Conservation (phyloP, 2,888 invertebrate species). For the Sicus ferrugineus region DNA sequence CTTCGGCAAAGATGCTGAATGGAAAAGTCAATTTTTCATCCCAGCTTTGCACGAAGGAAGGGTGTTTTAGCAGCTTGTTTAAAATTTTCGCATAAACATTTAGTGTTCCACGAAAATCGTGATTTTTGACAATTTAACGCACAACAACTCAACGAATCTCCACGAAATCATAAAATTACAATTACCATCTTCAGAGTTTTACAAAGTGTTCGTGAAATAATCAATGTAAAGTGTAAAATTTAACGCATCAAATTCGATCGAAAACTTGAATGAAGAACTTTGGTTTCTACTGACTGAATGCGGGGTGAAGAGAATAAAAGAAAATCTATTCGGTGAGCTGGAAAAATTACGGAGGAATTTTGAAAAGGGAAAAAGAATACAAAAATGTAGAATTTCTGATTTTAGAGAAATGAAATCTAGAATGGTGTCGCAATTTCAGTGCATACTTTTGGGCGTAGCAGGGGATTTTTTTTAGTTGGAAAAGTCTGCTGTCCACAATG, state of each 20-base stretch:
- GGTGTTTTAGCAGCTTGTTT: slow-evolving; percentile 43
- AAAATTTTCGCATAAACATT: slow-evolving; percentile 33
- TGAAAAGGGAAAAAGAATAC: not conserved
- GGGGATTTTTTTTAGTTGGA: not conserved
- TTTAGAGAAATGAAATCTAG: not conserved
- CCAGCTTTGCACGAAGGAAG: slow-evolving; percentile 47
- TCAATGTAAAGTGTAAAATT: slow-evolving; percentile 24
- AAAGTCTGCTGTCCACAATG: not conserved
- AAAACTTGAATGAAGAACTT: not conserved
- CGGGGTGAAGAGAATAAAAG: slow-evolving; percentile 29
- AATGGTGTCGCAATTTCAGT: not conserved
- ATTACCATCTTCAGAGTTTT: not conserved
- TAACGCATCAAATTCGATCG: slow-evolving; percentile 10
- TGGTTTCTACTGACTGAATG: not conserved
- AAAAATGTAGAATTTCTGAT: not conserved
- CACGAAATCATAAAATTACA: slow-evolving; percentile 8
- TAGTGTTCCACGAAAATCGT: slow-evolving; percentile 27
- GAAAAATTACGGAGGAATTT: too few species aligned
- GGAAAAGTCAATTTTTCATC: slow-evolving; percentile 52
- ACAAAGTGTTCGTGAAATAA: slow-evolving; percentile 1
- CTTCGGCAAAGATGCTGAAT: slow-evolving; percentile 8
- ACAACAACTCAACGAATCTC: slow-evolving; percentile 35
- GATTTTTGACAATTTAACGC: slow-evolving; percentile 30
- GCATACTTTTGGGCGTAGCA: slow-evolving; percentile 15
- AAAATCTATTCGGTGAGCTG: slow-evolving; percentile 22